Conservation (phyloP, 2,797 vertebrate species). For the Poeciliopsis gracilis region DNA sequence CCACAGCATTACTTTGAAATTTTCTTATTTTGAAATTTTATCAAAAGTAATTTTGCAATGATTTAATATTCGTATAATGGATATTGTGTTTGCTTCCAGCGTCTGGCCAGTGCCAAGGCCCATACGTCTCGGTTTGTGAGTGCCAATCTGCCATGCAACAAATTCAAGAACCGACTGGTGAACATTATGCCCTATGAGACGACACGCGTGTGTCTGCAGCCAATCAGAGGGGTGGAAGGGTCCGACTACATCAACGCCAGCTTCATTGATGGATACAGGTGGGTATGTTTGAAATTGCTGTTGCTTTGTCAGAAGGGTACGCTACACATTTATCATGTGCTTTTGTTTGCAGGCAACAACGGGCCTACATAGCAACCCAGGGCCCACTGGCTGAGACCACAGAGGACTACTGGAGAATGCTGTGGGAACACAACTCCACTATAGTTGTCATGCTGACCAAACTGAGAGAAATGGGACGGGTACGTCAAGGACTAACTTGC, state of each 20-base stretch:
- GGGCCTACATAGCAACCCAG: conserved; percentile 97
- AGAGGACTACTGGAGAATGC: conserved; percentile 99
- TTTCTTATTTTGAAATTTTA: not conserved
- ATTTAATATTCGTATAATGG: not conserved
- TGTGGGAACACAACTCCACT: conserved; percentile 99
- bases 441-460: conserved; percentile 99
- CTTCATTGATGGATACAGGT: conserved; percentile 99
- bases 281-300: conserved; percentile 16
- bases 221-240: conserved; percentile 98
- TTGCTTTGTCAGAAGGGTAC: not conserved
- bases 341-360: conserved; percentile 85
- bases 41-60: not conserved
- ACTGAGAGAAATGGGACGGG: conserved; percentile 98
- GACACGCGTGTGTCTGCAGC: conserved; percentile 95
- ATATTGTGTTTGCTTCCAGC: conserved; percentile 73
- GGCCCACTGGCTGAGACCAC: conserved; percentile 97
- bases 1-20: not conserved
- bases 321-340: not conserved
- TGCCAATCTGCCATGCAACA: conserved; percentile 99
- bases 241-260: conserved; percentile 99
- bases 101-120: conserved; percentile 96
- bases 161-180: conserved; percentile 99
- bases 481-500: conserved; percentile 68
- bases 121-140: conserved; percentile 98
- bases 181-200: conserved; percentile 99